phyloP scores from a whole-genome alignment of 2,797 vertebrate genomes.

The Enteromius trimaculatus region DNA sequence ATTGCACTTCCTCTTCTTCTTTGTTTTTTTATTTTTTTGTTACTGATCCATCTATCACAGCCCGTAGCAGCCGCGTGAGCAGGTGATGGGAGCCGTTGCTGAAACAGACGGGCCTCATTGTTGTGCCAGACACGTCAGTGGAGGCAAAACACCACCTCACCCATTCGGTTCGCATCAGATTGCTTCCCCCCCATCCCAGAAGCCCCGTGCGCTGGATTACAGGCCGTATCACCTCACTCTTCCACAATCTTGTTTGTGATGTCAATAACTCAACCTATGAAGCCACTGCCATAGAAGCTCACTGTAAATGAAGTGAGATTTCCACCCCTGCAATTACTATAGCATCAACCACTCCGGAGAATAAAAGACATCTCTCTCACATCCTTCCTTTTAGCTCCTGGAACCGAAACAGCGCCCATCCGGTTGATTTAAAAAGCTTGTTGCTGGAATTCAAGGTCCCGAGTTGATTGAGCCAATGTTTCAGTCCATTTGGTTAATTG shows the following conservation, averaged over 20 bases:
- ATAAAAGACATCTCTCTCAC: slow-evolving; percentile 42
- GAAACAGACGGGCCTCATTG: slow-evolving; percentile 69
- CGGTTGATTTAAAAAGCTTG: slow-evolving; percentile 48
- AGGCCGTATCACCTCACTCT: slow-evolving; percentile 58
- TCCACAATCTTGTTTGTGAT: slow-evolving; percentile 60
- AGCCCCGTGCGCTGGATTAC: slow-evolving; percentile 54
- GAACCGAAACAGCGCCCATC: slow-evolving; percentile 36
- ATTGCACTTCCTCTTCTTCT: slow-evolving; percentile 53
- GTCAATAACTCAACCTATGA: slow-evolving; percentile 52
- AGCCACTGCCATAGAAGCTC: slow-evolving; percentile 34
- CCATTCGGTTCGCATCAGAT: slow-evolving; percentile 46
- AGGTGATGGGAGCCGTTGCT: slow-evolving; percentile 60
- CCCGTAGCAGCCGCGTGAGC: slow-evolving; percentile 62
- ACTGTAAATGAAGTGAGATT: slow-evolving; percentile 36
- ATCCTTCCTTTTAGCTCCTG: slow-evolving; percentile 11
- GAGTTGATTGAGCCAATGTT: slow-evolving; percentile 42
- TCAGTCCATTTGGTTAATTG: slow-evolving; percentile 70
- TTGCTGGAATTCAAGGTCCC: slow-evolving; percentile 28
- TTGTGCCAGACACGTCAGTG: slow-evolving; percentile 70
- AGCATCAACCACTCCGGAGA: slow-evolving; percentile 40
- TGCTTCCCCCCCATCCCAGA: slow-evolving; percentile 21
- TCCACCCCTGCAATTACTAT: slow-evolving; percentile 41
- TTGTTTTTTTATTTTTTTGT: slow-evolving; percentile 53
- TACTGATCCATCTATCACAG: slow-evolving; percentile 72
- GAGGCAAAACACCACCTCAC: slow-evolving; percentile 57